A percentile compares a stretch with the other conserved stretches of the same genome.
Evolutionary conservation across 2,797 vertebrate species (phyloP).

Genomic region (Decapterus maruadsi): DNA sequence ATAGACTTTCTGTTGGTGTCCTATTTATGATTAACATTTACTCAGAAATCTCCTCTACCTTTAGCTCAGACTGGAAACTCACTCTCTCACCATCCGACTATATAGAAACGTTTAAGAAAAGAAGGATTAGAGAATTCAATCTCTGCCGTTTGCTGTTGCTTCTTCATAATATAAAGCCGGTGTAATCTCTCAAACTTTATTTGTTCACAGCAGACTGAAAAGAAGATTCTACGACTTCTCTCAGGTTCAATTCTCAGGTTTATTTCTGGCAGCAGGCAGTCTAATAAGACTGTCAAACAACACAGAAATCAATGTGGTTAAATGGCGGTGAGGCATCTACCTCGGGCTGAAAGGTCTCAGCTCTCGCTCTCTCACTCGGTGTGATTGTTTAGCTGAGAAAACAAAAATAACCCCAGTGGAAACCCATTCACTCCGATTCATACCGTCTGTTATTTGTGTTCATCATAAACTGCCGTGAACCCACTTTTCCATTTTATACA

Average conservation of each 20-base stretch:
- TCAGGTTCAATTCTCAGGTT: constrained; percentile 43
- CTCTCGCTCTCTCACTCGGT: background rate
- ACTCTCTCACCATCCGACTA: constrained; percentile 22
- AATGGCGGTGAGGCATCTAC: constrained; percentile 36
- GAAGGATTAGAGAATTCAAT: constrained; percentile 28
- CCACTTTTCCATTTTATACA: background rate
- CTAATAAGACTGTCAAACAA: constrained; percentile 64
- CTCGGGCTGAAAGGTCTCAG: constrained; percentile 14
- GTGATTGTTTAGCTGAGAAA: constrained; percentile 25
- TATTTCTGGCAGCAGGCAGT: constrained; percentile 42
- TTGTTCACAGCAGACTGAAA: constrained; percentile 38
- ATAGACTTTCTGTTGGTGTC: constrained; percentile 11
- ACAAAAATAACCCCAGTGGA: constrained; percentile 9
- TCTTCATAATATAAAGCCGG: constrained; percentile 11
- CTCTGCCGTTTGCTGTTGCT: constrained; percentile 11
- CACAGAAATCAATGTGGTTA: constrained; percentile 59
- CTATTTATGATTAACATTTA: constrained; percentile 34
- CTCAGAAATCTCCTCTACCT: background rate
- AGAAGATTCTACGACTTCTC: constrained; percentile 15
- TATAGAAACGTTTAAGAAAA: constrained; percentile 17
- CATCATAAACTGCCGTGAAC: background rate
- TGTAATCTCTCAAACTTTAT: constrained; percentile 44
- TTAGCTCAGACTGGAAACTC: background rate
- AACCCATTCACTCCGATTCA: background rate
- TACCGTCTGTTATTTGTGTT: background rate